These are phyloP conservation scores for Argyra leucocephala DNA, from an alignment of 2,888 invertebrate genomes.

Conservation along the genomic window DNA sequence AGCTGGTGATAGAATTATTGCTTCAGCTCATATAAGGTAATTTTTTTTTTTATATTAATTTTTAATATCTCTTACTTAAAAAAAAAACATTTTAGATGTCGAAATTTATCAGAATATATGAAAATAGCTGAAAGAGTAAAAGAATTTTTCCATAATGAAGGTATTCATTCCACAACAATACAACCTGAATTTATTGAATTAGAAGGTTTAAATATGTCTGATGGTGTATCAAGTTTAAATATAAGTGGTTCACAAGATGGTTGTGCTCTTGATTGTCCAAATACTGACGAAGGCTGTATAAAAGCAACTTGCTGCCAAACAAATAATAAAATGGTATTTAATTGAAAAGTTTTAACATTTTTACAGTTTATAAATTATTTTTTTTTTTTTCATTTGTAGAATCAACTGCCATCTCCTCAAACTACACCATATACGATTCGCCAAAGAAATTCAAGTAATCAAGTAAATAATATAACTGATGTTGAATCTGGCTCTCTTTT, in stretches of 20 bases:
- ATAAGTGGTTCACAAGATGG: conserved; percentile 49
- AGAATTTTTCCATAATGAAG: conserved; percentile 95
- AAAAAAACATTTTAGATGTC: conserved; percentile 56
- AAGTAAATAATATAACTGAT: conserved; percentile 44
- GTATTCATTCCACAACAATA: conserved; percentile 97
- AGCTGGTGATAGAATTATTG: conserved; percentile 92
- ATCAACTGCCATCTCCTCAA: conserved; percentile 60
- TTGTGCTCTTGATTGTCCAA: conserved; percentile 81
- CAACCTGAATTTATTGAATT: conserved; percentile 95
- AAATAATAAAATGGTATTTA: conserved; percentile 39
- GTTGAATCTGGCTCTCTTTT: conserved; percentile 40
- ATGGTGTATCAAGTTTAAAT: conserved; percentile 44
- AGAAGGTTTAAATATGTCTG: conserved; percentile 45
- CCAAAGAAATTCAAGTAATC: conserved; percentile 61
- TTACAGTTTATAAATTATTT: background rate
- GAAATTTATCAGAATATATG: conserved; percentile 93
- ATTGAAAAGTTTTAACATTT: background rate
- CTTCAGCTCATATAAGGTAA: conserved; percentile 89
- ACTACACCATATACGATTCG: conserved; percentile 74
- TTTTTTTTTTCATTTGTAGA: conserved; percentile 29
- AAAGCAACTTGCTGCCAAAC: conserved; percentile 73
- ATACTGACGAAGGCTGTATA: conserved; percentile 70
- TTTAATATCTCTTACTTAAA: conserved; percentile 7
- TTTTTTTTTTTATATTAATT: background rate
- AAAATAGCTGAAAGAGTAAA: conserved; percentile 92